Conservation (phyloP, 2,113 vertebrate genomes). For the Apaloderma vittatum region DNA sequence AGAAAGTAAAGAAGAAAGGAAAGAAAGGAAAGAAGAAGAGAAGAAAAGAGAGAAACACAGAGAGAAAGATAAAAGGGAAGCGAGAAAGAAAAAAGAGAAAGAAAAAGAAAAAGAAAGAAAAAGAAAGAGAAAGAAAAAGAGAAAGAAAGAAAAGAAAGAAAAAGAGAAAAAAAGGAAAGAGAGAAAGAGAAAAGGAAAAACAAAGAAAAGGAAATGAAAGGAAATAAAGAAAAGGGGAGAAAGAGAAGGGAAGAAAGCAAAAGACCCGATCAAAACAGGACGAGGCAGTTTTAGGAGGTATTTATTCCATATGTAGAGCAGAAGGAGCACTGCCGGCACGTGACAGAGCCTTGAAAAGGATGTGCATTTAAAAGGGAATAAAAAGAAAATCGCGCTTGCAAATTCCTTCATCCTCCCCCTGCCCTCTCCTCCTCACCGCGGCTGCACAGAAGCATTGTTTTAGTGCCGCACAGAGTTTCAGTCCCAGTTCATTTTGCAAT, state of each 20-base stretch:
- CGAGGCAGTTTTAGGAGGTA: slow-evolving; percentile 68
- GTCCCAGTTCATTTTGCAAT: slow-evolving; percentile 79
- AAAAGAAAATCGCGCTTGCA: slow-evolving; percentile 62
- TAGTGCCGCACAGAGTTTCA: slow-evolving; percentile 40
- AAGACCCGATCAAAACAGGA: slow-evolving; percentile 65
- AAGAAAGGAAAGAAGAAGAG: not conserved
- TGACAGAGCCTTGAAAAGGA: slow-evolving; percentile 75
- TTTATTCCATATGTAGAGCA: slow-evolving; percentile 73
- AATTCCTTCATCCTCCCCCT: slow-evolving; percentile 55
- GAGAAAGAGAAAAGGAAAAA: not conserved
- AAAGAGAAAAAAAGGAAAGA: not conserved
- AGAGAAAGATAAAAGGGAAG: not conserved
- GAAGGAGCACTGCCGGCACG: slow-evolving; percentile 53
- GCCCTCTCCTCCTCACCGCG: slow-evolving; percentile 28
- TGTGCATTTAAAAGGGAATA: slow-evolving; percentile 51
- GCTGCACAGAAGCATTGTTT: slow-evolving; percentile 66
- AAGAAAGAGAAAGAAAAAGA: no score
- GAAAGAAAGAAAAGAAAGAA: no score
- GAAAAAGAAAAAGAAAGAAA: no score
- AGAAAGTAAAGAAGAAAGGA: not conserved
- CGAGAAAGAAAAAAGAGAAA: not conserved
- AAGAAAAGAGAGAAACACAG: no score
- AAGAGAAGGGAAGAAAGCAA: not conserved
- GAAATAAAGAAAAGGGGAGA: no score
- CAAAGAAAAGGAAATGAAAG: not conserved